Evolutionary conservation across 1,140 invertebrate species (phyloP).

Genomic region (Drosophila ananassae): DNA sequence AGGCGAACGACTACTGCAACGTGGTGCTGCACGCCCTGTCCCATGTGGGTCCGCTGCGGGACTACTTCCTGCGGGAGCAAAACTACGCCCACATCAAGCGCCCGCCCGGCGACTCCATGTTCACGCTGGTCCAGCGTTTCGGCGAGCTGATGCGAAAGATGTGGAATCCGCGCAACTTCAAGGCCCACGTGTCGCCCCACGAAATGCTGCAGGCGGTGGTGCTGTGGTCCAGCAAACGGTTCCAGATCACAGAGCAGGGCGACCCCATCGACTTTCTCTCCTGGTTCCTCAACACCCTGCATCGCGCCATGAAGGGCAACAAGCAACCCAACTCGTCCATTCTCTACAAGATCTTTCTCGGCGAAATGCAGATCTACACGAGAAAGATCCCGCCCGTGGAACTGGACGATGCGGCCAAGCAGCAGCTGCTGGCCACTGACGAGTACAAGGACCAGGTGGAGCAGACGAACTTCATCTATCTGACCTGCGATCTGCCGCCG

Average conservation of each 20-base stretch:
- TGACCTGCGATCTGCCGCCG: conserved; percentile 98
- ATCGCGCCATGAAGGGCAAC: conserved; percentile 94
- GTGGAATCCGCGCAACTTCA: conserved; percentile 99
- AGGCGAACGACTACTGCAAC: conserved; percentile 99
- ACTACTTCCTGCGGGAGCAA: conserved; percentile 97
- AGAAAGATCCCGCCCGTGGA: conserved; percentile 97
- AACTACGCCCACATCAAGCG: conserved; percentile 95
- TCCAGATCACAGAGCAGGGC: conserved; percentile 99
- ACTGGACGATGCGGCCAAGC: conserved; percentile 94
- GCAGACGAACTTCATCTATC: conserved; percentile 96
- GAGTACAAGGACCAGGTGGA: conserved; percentile 95
- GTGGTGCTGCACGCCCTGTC: conserved; percentile 98
- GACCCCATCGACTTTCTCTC: conserved; percentile 98
- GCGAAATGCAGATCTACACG: conserved; percentile 97
- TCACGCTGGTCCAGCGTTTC: conserved; percentile 97
- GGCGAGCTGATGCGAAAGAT: conserved; percentile 98
- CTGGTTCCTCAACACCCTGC: conserved; percentile 97
- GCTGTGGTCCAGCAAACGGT: conserved; percentile 98
- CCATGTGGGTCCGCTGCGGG: conserved; percentile 96
- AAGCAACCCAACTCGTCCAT: conserved; percentile 95
- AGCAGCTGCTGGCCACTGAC: conserved; percentile 90
- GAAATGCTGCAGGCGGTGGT: conserved; percentile 99
- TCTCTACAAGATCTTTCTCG: conserved; percentile 97
- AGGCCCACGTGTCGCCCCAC: conserved; percentile 99
- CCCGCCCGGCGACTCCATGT: conserved; percentile 96